phyloP scores from a whole-genome alignment of 2,113 vertebrate species.

The Chunga burmeisteri region DNA sequence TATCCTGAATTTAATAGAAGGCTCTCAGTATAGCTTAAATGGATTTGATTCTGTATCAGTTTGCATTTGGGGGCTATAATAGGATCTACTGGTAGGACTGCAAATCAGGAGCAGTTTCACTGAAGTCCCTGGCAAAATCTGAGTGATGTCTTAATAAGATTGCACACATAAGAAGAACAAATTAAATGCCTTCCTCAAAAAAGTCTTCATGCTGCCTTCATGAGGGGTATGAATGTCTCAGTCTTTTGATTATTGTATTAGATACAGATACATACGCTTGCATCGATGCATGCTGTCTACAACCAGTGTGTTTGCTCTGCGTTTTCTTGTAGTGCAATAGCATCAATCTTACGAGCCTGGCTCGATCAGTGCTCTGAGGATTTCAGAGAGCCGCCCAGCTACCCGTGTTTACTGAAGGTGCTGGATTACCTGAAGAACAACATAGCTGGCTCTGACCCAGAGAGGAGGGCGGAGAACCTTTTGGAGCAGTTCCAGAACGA shows the following conservation, averaged over 20 bases:
- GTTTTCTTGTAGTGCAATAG: conserved; percentile 78
- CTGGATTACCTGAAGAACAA: conserved; percentile 81
- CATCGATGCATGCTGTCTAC: background rate
- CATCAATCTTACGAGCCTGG: conserved; percentile 90
- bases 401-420: conserved; percentile 82
- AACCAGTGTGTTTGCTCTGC: background rate
- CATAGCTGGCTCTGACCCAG: conserved; percentile 85
- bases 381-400: conserved; percentile 88
- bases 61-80: background rate
- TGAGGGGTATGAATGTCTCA: background rate
- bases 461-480: conserved; percentile 83
- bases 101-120: background rate
- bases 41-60: background rate
- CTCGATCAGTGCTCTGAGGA: conserved; percentile 93
- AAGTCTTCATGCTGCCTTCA: background rate
- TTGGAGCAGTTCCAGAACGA: conserved; percentile 86
- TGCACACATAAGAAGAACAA: background rate
- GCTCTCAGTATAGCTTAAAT: background rate
- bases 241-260: background rate
- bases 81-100: background rate
- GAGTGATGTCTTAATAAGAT: background rate
- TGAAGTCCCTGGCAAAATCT: background rate
- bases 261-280: too few species aligned
- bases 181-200: background rate
- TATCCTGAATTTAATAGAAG: background rate